A percentile compares a stretch with the other conserved stretches of the same genome.
phyloP scores from a whole-genome alignment of 2,113 vertebrate species.

The Sceloporus tristichus region DNA sequence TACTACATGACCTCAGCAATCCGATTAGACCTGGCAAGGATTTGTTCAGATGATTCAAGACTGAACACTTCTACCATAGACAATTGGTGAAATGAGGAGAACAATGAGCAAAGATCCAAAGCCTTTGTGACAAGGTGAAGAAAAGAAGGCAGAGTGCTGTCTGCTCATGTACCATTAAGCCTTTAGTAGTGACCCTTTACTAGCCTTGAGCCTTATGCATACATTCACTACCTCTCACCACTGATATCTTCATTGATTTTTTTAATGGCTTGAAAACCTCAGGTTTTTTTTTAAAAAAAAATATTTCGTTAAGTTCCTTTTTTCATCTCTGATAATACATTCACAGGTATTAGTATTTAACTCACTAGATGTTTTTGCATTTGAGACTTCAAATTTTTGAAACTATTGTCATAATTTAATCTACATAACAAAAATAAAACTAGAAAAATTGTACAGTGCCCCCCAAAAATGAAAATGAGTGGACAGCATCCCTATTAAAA shows the following conservation, averaged over 20 bases:
- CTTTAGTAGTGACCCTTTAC: not conserved
- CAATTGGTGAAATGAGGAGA: not conserved
- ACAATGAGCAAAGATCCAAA: not conserved
- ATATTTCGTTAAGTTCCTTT: not conserved
- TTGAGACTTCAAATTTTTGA: not conserved
- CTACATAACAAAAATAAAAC: not conserved
- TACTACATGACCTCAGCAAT: not conserved
- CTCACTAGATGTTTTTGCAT: not conserved
- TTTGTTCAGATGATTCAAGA: not conserved
- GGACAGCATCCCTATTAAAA: constrained; percentile 3
- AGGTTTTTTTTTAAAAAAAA: not conserved
- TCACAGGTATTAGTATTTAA: not conserved
- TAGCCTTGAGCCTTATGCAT: not conserved
- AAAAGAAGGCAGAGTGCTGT: not conserved
- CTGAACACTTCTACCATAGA: not conserved
- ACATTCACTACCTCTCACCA: not conserved
- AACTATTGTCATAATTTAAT: not conserved
- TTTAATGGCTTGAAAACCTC: not conserved
- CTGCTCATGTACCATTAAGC: too few species aligned
- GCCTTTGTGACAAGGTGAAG: not conserved
- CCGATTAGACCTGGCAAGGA: not conserved
- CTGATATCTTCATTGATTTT: not conserved
- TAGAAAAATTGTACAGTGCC: not conserved
- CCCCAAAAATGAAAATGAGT: not conserved
- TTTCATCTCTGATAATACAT: not conserved